Evolutionary conservation across 2,797 vertebrate genomes (phyloP).

Genomic region (Pangasius sanitwongsei): DNA sequence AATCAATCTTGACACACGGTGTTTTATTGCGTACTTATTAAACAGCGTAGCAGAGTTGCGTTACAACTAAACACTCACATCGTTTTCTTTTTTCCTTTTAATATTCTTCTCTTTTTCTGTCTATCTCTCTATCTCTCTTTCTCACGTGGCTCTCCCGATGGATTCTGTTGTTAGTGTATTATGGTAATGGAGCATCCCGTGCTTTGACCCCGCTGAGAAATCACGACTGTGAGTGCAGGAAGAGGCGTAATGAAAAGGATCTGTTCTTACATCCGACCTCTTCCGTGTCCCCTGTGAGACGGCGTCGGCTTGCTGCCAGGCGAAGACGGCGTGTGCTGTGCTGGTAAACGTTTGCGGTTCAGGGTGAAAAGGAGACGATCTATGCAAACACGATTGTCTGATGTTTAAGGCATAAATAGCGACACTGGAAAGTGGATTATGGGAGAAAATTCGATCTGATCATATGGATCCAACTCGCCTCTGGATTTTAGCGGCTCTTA

Average conservation of each 20-base stretch:
- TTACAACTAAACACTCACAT: not conserved
- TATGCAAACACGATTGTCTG: not conserved
- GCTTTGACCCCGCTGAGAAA: not conserved
- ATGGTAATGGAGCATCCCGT: not conserved
- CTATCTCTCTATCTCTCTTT: not conserved
- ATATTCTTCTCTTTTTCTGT: too few species aligned
- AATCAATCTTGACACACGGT: not conserved
- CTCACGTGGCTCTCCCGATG: not conserved
- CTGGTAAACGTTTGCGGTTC: not conserved
- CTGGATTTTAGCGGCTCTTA: not conserved
- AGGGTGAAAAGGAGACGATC: not conserved
- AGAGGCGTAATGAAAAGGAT: slow-evolving; percentile 6
- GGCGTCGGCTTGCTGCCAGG: not conserved
- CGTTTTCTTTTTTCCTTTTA: not conserved
- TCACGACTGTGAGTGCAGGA: not conserved
- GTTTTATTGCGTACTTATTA: not conserved
- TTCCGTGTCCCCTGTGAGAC: not conserved
- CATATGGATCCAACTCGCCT: too few species aligned
- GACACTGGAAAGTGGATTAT: slow-evolving; percentile 20
- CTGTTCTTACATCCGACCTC: not conserved
- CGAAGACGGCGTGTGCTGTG: not conserved
- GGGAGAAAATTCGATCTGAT: not conserved
- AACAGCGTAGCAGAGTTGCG: not conserved
- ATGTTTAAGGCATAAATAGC: not conserved
- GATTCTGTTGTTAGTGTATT: not conserved